phyloP scores from a whole-genome alignment of 1,140 invertebrate species.

The Saccostrea glomerata region DNA sequence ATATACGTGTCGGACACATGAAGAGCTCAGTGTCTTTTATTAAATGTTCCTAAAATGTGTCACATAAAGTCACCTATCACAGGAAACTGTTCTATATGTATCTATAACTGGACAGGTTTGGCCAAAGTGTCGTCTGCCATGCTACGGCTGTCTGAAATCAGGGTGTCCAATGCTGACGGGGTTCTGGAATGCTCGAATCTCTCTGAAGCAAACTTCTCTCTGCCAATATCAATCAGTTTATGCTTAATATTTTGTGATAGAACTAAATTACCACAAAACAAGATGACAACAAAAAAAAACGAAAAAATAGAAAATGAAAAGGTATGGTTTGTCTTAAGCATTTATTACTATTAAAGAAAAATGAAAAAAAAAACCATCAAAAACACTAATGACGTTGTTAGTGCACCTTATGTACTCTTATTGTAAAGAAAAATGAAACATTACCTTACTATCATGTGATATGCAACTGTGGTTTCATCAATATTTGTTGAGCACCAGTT shows the following conservation, averaged over 20 bases:
- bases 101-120: constrained; percentile 8
- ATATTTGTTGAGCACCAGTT: too few relatives aligned
- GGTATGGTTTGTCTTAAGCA: neutral
- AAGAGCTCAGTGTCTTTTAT: neutral
- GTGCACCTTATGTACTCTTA: too few relatives aligned
- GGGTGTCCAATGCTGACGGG: neutral
- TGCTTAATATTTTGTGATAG: neutral
- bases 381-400: too few relatives aligned
- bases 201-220: neutral
- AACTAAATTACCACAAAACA: neutral
- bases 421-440: too few relatives aligned
- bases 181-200: neutral
- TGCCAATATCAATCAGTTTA: neutral
- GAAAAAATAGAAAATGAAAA: neutral
- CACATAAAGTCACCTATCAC: neutral
- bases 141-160: neutral
- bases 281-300: neutral
- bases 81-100: neutral
- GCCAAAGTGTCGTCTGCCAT: constrained; percentile 1
- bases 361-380: too few relatives aligned
- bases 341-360: neutral
- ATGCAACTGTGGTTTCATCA: too few relatives aligned
- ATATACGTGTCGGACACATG: neutral
- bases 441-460: too few relatives aligned
- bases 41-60: neutral